Conservation (phyloP, 2,888 invertebrate genomes). For the Schizaphis graminum region DNA sequence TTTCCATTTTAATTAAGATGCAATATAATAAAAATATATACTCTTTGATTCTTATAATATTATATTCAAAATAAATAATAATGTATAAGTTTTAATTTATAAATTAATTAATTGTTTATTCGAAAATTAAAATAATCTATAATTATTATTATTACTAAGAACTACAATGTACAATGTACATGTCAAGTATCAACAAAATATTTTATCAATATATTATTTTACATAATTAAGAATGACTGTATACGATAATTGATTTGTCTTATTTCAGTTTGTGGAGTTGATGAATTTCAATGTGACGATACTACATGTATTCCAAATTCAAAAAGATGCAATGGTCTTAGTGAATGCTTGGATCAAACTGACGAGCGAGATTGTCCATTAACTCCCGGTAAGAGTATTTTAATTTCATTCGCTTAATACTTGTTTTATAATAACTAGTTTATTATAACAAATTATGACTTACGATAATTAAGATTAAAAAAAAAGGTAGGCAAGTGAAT, state of each 20-base stretch:
- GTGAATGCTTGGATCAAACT: slow-evolving; percentile 36
- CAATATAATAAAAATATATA: neutral
- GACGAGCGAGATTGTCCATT: slow-evolving; percentile 41
- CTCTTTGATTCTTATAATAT: neutral
- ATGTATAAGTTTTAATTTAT: neutral
- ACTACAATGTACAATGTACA: neutral
- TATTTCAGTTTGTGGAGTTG: slow-evolving; percentile 73
- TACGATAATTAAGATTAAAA: too few relatives aligned
- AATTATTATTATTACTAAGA: neutral
- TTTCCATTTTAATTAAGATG: neutral
- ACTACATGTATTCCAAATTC: slow-evolving; percentile 75
- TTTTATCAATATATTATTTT: neutral
- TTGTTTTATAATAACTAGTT: neutral
- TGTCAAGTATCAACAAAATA: neutral
- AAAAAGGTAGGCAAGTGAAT: too few relatives aligned
- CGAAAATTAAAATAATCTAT: neutral
- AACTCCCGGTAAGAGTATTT: slow-evolving; percentile 2
- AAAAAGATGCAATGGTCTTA: slow-evolving; percentile 75
- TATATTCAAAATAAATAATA: neutral
- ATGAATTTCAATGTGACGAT: slow-evolving; percentile 78
- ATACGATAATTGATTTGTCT: neutral
- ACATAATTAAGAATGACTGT: neutral
- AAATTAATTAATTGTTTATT: neutral
- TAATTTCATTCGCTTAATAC: neutral
- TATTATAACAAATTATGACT: neutral